A percentile compares a stretch with the other conserved stretches of the same genome.
phyloP scores from a whole-genome alignment of 2,797 vertebrate genomes.

The Melanotaenia trifasciata region DNA sequence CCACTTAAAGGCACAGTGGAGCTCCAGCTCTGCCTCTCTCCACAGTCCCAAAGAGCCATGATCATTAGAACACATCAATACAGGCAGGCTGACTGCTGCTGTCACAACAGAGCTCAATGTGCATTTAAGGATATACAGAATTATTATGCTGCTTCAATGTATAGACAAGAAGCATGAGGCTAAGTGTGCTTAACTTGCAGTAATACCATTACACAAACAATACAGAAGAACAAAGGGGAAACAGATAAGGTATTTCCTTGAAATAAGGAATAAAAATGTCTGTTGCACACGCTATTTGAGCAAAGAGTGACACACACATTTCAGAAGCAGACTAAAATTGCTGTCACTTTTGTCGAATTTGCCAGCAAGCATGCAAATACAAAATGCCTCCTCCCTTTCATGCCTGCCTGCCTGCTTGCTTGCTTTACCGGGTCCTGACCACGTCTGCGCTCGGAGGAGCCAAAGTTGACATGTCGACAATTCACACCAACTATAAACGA shows the following conservation, averaged over 20 bases:
- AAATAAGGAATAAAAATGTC: conserved; percentile 37
- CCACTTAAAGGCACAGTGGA: conserved; percentile 82
- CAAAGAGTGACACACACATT: conserved; percentile 28
- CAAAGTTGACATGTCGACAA: conserved; percentile 84
- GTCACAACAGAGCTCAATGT: conserved; percentile 29
- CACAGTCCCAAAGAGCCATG: conserved; percentile 49
- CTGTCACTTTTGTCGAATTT: conserved; percentile 76
- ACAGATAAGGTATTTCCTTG: conserved; percentile 56
- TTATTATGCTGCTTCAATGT: background rate
- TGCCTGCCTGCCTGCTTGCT: conserved; percentile 4
- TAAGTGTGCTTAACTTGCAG: conserved; percentile 35
- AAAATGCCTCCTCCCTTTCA: conserved; percentile 79
- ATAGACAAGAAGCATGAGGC: conserved; percentile 17
- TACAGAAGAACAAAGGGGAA: conserved; percentile 73
- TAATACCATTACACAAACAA: conserved; percentile 47
- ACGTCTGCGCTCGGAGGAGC: conserved; percentile 79
- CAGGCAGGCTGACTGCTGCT: conserved; percentile 21
- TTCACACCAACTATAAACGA: conserved; percentile 75
- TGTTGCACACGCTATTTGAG: conserved; percentile 19
- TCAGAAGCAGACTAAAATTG: conserved; percentile 42
- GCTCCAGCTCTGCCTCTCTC: conserved; percentile 54
- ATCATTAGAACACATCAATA: conserved; percentile 38
- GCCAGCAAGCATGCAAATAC: conserved; percentile 75
- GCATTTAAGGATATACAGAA: conserved; percentile 22
- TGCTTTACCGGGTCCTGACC: conserved; percentile 76